phyloP scores from a whole-genome alignment of 1,140 invertebrate genomes.

The Drosophila paulistorum region DNA sequence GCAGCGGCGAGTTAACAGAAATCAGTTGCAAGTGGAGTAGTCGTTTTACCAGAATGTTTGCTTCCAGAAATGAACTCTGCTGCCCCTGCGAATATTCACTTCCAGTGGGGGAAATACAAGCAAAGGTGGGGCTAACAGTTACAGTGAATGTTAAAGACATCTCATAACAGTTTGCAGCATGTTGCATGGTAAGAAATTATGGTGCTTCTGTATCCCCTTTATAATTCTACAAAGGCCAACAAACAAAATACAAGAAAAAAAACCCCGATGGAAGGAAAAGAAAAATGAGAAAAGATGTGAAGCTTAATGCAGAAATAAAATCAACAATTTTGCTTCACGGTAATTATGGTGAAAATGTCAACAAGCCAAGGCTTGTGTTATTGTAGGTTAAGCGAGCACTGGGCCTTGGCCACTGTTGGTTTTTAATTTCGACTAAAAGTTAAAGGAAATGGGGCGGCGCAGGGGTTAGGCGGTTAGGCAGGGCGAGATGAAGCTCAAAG shows the following conservation, averaged over 20 bases:
- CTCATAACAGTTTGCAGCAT: background rate
- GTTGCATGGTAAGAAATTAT: background rate
- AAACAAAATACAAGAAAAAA: slow-evolving; percentile 29
- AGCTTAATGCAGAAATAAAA: slow-evolving; percentile 75
- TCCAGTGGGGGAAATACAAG: background rate
- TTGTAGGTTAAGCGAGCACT: slow-evolving; percentile 75
- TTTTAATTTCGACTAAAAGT: slow-evolving; percentile 72
- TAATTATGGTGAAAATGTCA: slow-evolving; percentile 80
- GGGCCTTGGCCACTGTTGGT: slow-evolving; percentile 76
- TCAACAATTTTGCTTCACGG: slow-evolving; percentile 79
- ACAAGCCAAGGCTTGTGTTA: slow-evolving; percentile 72
- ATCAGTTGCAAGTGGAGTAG: background rate
- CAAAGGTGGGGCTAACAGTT: background rate
- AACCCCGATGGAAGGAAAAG: background rate
- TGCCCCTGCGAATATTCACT: background rate
- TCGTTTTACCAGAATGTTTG: background rate
- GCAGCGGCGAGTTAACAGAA: background rate
- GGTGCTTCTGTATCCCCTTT: background rate
- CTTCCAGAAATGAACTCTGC: slow-evolving; percentile 3
- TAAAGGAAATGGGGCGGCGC: background rate
- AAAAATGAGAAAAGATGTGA: slow-evolving; percentile 27
- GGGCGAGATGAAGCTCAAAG: slow-evolving; percentile 59
- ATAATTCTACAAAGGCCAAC: slow-evolving; percentile 14
- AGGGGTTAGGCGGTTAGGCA: background rate
- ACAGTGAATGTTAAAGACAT: background rate